Evolutionary conservation across 1,140 invertebrate genomes (phyloP).

Genomic region (Drosophila guanche): DNA sequence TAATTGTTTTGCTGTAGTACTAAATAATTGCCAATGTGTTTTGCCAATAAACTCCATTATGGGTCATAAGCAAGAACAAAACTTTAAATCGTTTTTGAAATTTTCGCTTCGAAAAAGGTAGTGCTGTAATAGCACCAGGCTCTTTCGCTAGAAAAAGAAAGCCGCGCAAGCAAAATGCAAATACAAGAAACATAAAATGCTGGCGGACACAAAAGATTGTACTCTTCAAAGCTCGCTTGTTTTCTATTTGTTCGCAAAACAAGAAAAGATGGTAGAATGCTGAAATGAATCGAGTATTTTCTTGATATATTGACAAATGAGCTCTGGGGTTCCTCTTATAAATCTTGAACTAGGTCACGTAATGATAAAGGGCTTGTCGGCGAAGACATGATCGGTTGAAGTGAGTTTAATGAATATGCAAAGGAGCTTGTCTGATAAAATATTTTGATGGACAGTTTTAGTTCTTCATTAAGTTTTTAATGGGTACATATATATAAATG

Average conservation of each 20-base stretch:
- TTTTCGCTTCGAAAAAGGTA: conserved; percentile 12
- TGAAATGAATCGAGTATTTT: conserved; percentile 23
- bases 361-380: conserved; percentile 49
- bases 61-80: neutral
- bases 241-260: neutral
- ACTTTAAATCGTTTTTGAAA: conserved; percentile 11
- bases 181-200: conserved; percentile 38
- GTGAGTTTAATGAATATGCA: conserved; percentile 36
- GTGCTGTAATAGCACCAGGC: conserved; percentile 18
- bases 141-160: conserved; percentile 30
- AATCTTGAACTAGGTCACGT: conserved; percentile 57
- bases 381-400: conserved; percentile 1
- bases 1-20: too few species aligned
- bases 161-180: neutral
- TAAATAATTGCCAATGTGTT: conserved; percentile 27
- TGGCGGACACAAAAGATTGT: conserved; percentile 44
- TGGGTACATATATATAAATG: conserved; percentile 24
- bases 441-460: conserved; percentile 61
- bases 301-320: conserved; percentile 66
- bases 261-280: conserved; percentile 12
- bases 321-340: conserved; percentile 26
- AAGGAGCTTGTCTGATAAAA: conserved; percentile 59
- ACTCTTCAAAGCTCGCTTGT: conserved; percentile 19
- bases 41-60: conserved; percentile 11
- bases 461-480: conserved; percentile 52